Evolutionary conservation across 2,888 invertebrate species (phyloP).

Genomic region (Synanthedon andrenaeformis): DNA sequence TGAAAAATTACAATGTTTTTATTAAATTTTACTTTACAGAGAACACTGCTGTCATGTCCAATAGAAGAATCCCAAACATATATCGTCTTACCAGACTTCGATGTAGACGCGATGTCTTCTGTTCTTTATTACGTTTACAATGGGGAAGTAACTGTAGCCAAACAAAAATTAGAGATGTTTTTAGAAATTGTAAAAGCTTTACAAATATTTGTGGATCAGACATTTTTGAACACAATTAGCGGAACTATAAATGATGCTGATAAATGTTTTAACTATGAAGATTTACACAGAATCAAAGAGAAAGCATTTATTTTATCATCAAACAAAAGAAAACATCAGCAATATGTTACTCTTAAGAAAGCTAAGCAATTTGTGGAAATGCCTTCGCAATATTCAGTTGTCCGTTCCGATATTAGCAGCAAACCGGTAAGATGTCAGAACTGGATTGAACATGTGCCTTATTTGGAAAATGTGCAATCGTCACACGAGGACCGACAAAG

Average conservation of each 20-base stretch:
- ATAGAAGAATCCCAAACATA: constrained; percentile 66
- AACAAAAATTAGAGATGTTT: constrained; percentile 69
- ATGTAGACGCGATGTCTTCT: constrained; percentile 71
- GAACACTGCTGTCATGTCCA: constrained; percentile 39
- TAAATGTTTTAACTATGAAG: constrained; percentile 6
- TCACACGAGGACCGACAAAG: constrained; percentile 45
- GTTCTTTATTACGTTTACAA: constrained; percentile 78
- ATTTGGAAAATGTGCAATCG: constrained; percentile 42
- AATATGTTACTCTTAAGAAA: constrained; percentile 31
- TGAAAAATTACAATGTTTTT: no score
- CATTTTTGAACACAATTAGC: constrained; percentile 26
- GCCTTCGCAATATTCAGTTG: constrained; percentile 20
- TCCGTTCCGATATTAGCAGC: constrained; percentile 22
- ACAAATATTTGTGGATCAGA: constrained; percentile 47
- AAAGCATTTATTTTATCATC: constrained; percentile 24
- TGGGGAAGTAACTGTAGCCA: constrained; percentile 73
- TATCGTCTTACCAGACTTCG: constrained; percentile 75
- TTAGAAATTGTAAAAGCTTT: constrained; percentile 65
- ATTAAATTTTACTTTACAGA: constrained; percentile 23
- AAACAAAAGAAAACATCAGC: constrained; percentile 16
- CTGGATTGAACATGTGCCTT: constrained; percentile 26
- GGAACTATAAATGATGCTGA: constrained; percentile 11
- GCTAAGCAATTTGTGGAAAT: constrained; percentile 18
- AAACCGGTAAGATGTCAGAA: constrained; percentile 23
- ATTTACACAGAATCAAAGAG: constrained; percentile 10